phyloP scores from a whole-genome alignment of 2,797 vertebrate species.

The Scarus forsteni region DNA sequence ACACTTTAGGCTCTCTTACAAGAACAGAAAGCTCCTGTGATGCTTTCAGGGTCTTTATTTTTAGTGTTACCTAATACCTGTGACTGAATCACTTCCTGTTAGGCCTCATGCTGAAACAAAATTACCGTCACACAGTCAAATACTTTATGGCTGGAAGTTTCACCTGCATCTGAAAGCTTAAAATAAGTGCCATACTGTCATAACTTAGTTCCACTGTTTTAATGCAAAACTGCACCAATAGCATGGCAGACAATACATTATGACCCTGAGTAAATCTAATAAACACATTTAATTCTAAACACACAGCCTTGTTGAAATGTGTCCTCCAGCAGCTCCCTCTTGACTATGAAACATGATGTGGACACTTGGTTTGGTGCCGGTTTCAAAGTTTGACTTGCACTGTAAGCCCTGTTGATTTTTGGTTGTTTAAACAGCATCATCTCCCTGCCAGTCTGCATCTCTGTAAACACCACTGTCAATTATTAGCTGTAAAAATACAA shows the following conservation, averaged over 20 bases:
- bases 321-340: not conserved
- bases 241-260: accelerated
- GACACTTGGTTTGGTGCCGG: not conserved
- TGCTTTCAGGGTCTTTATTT: not conserved
- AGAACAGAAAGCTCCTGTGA: conserved; percentile 10
- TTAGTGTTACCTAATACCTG: not conserved
- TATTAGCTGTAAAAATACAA: not conserved
- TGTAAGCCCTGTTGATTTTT: not conserved
- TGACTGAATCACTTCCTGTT: conserved; percentile 23
- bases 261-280: not conserved
- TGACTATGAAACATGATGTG: conserved; percentile 2
- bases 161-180: conserved; percentile 3
- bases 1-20: not conserved
- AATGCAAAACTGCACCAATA: not conserved
- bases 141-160: not conserved
- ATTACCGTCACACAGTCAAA: conserved; percentile 23
- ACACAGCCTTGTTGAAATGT: not conserved
- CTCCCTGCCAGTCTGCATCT: not conserved
- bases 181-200: not conserved
- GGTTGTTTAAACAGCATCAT: not conserved
- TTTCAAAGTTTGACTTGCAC: conserved; percentile 2
- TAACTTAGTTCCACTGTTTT: not conserved
- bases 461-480: too few relatives aligned
- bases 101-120: not conserved
- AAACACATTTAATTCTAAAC: not conserved